Evolutionary conservation across 2,113 vertebrate species (phyloP), one percentile per base, ranked within the genome.

Genomic region (Pteronura brasiliensis): DNA sequence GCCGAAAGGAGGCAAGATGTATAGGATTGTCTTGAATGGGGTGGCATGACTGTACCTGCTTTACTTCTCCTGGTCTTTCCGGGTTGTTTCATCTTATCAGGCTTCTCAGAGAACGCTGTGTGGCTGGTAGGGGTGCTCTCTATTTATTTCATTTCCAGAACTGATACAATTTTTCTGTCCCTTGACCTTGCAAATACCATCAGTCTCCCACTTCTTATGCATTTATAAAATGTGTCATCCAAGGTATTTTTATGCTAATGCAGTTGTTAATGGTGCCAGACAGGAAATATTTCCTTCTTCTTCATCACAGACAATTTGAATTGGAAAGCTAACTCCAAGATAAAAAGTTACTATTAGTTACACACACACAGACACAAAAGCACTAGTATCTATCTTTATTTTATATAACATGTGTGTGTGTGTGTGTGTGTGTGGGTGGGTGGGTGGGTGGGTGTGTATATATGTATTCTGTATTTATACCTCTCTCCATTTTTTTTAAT

Each of bases 211-310:
- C 80, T 74, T 82, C 91, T 88, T 39, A 65, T 2, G 61, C 74
- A 92, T 63, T 93, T 89, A 87, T 83, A 76, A 93, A 95, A 89
- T 57, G 94, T 97, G 59, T 91, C 65, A 89, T 74, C 11, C 14
- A 6, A 44, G 93, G 49, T 67, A 88, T 93, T 97, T 97, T 87
- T 86, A 95, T 97, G 96, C 47, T 96, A 96, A 97, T 61, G 4
- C 0, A 69, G 85, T 72, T 57, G 65, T n/a, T 93, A 94, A 96
- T 74, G 71, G 96, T 85, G 91, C 71, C 69, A 97, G 91, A 97
- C 93, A 85, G 93, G 94, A 88, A 80, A 63, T 83, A 84, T 29
- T 95, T 93, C 42, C 88, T 96, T 94, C 65, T 90, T 94, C 65
- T 90, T 34, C 52, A 95, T 95, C 85, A 90, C 88, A 82, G 88